These are phyloP conservation scores for Gyps fulvus DNA, from an alignment of 2,113 vertebrate genomes.

Conservation along the genomic window DNA sequence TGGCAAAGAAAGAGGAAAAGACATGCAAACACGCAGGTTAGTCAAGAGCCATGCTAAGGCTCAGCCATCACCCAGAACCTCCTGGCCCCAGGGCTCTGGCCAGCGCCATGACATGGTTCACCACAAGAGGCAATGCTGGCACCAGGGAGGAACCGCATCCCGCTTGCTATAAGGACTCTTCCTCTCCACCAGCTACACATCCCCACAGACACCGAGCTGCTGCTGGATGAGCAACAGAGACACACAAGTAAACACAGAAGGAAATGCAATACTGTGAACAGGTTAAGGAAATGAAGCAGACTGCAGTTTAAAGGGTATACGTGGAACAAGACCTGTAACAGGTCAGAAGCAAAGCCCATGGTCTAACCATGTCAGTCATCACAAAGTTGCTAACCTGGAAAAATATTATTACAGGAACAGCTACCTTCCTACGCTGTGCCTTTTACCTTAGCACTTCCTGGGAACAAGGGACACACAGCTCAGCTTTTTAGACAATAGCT, in stretches of 20 bases:
- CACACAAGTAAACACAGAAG: neutral
- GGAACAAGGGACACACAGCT: neutral
- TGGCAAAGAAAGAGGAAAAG: neutral
- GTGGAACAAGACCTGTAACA: rapidly evolving
- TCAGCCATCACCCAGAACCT: no score
- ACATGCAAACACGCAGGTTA: neutral
- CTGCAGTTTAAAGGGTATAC: rapidly evolving
- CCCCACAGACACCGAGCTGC: neutral
- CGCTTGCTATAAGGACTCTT: rapidly evolving
- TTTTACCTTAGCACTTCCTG: rapidly evolving
- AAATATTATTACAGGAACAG: neutral
- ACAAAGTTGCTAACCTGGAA: neutral
- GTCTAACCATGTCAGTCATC: rapidly evolving
- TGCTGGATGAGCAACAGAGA: neutral
- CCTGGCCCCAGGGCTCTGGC: neutral
- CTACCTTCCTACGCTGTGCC: neutral
- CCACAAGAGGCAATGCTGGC: neutral
- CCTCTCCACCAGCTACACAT: neutral
- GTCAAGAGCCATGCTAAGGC: neutral
- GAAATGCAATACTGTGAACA: rapidly evolving
- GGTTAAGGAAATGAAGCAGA: neutral
- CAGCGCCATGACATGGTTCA: no score
- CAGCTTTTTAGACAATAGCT: no score
- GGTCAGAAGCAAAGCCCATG: neutral
- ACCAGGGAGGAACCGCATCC: neutral